Percentiles rank a stretch among this genome's conserved stretches.
Conservation (phyloP, 2,797 vertebrate species). For the Cygnus olor region DNA sequence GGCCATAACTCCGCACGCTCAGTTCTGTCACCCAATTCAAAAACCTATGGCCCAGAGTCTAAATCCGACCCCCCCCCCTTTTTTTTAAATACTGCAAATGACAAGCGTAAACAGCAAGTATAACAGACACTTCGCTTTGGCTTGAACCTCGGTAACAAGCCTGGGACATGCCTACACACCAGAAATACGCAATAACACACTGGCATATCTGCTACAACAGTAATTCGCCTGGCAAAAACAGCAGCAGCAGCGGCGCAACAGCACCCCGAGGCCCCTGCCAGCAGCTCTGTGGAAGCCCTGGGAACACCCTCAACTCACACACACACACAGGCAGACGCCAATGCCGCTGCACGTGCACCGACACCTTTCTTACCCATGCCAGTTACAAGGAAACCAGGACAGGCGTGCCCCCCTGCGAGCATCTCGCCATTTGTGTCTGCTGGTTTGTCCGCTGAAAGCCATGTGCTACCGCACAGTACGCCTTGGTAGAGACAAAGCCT, state of each 20-base stretch:
- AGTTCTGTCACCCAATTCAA: background rate
- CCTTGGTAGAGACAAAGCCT: rapidly evolving
- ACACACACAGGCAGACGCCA: background rate
- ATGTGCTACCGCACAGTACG: background rate
- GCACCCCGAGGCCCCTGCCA: background rate
- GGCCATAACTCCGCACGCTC: background rate
- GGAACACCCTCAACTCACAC: background rate
- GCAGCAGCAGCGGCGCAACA: background rate
- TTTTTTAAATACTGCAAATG: background rate
- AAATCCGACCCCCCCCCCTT: background rate
- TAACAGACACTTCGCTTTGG: background rate
- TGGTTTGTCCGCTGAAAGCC: background rate
- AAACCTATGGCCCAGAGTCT: background rate
- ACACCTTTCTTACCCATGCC: rapidly evolving
- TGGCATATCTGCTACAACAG: background rate
- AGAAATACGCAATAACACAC: rapidly evolving
- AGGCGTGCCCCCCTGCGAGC: background rate
- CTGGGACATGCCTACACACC: background rate
- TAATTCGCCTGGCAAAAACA: background rate
- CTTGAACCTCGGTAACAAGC: background rate
- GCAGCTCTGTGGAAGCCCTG: background rate
- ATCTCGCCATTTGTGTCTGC: background rate
- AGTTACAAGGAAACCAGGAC: rapidly evolving
- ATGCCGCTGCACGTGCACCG: rapidly evolving
- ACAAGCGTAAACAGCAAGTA: background rate